A percentile compares a stretch with the other conserved stretches of the same genome.
These are phyloP conservation scores for Ovis aries DNA, from an alignment of 2,113 vertebrate genomes.

Conservation along the genomic window ARS-UI_Ramb_v3.0 NC_056061.1:89170501-89171000, in stretches of 20 bases:
- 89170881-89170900: fast-evolving
- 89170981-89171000: background rate
- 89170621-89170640: background rate
- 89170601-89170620: background rate
- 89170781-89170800: fast-evolving
- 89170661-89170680: fast-evolving
- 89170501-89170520: background rate
- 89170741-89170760: fast-evolving
- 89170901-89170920: fast-evolving
- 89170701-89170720: fast-evolving
- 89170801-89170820: fast-evolving
- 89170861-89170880: background rate
- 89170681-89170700: background rate
- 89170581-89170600: background rate
- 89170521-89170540: background rate
- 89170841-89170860: fast-evolving
- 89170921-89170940: fast-evolving
- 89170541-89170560: background rate
- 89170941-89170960: fast-evolving
- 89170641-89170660: background rate
- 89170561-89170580: background rate
- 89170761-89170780: fast-evolving
- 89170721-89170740: fast-evolving
- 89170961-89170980: fast-evolving
- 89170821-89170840: fast-evolving